phyloP scores from a whole-genome alignment of 2,113 vertebrate species.

The Bufo gargarizans region DNA sequence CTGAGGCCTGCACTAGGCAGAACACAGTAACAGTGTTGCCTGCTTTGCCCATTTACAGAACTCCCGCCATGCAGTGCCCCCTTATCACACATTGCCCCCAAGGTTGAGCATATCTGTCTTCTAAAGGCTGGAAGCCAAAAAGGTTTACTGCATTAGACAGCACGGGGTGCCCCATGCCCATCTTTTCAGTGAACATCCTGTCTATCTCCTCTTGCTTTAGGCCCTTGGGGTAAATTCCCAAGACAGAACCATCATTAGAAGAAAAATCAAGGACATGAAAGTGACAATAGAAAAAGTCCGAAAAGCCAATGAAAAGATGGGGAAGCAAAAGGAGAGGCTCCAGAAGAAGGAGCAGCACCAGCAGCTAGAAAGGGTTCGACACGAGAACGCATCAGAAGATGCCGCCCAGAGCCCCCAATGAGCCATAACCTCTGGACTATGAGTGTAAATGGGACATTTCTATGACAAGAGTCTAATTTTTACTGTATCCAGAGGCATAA shows the following conservation, averaged over 20 bases:
- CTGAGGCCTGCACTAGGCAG: too few relatives aligned
- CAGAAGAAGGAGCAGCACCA: slow-evolving; percentile 82
- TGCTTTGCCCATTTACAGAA: too few relatives aligned
- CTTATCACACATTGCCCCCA: neutral
- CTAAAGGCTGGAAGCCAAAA: too few relatives aligned
- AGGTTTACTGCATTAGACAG: too few relatives aligned
- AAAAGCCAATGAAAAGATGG: slow-evolving; percentile 88
- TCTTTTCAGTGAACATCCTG: neutral
- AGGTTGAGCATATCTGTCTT: too few relatives aligned
- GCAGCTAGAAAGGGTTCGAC: slow-evolving; percentile 76
- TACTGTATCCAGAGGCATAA: neutral
- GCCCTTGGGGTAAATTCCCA: slow-evolving; percentile 86
- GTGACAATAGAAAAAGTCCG: slow-evolving; percentile 84
- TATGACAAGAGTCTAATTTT: neutral
- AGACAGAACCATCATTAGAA: slow-evolving; percentile 89
- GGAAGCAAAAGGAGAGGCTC: slow-evolving; percentile 86
- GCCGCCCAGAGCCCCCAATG: slow-evolving; percentile 66
- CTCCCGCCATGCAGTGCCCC: too few relatives aligned
- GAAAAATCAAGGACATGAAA: slow-evolving; percentile 93
- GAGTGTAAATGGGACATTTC: neutral
- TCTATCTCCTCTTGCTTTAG: slow-evolving; percentile 67
- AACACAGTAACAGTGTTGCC: too few relatives aligned
- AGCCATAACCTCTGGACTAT: slow-evolving; percentile 60
- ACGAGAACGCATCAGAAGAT: slow-evolving; percentile 61
- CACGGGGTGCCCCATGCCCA: neutral